Evolutionary conservation across 1,140 invertebrate species (phyloP).

Genomic region (Drosophila subobscura): DNA sequence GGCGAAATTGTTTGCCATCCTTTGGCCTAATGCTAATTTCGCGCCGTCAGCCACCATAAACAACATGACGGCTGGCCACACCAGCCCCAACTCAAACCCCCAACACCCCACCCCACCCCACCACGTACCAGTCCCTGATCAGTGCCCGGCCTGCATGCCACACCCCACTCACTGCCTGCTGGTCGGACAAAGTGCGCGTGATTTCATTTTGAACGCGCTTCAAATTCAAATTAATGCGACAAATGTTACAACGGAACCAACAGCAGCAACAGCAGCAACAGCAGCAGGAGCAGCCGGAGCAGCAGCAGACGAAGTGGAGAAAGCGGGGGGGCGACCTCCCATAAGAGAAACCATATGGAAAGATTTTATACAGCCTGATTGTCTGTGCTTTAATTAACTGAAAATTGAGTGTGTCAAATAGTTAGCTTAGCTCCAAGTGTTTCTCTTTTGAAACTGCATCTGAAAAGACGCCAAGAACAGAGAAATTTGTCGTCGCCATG

Average conservation of each 20-base stretch:
- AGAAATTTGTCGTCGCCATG: neutral
- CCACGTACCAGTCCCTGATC: neutral
- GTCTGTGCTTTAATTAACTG: too few relatives aligned
- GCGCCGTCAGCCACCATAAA: slow-evolving; percentile 67
- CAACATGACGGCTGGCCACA: slow-evolving; percentile 39
- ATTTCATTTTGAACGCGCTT: slow-evolving; percentile 71
- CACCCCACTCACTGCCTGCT: neutral
- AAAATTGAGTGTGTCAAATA: too few relatives aligned
- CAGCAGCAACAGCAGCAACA: neutral
- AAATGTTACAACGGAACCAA: slow-evolving; percentile 43
- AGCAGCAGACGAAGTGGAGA: neutral
- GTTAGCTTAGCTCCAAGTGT: too few relatives aligned
- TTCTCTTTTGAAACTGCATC: too few relatives aligned
- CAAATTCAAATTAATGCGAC: slow-evolving; percentile 72
- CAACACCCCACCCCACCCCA: neutral
- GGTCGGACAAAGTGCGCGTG: slow-evolving; percentile 28
- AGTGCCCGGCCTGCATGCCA: too few relatives aligned
- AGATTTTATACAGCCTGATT: too few relatives aligned
- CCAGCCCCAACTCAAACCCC: neutral
- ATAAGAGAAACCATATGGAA: too few relatives aligned
- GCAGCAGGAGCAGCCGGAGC: too few relatives aligned
- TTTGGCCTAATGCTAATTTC: slow-evolving; percentile 70
- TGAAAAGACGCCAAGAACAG: too few relatives aligned
- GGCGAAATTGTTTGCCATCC: slow-evolving; percentile 61
- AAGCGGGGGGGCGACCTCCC: too few relatives aligned